phyloP scores from a whole-genome alignment of 2,888 invertebrate species.

The Andrena marginata region DNA sequence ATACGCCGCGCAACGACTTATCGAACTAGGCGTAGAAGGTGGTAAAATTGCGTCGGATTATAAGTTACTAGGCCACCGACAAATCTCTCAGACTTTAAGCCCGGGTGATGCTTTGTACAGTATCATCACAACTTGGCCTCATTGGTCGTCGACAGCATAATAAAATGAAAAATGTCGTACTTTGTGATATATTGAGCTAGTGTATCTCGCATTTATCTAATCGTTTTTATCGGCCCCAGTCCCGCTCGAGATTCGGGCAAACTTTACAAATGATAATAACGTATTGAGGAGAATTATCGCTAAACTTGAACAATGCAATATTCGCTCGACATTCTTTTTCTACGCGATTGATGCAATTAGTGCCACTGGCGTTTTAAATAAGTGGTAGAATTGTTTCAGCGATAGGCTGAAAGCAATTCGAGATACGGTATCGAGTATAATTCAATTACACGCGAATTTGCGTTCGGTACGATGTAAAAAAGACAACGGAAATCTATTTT shows the following conservation, averaged over 20 bases:
- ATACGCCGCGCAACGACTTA: constrained; percentile 88
- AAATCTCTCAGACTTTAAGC: constrained; percentile 89
- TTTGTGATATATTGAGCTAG: not conserved
- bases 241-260: not conserved
- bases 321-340: not conserved
- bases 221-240: not conserved
- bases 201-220: constrained; percentile 12
- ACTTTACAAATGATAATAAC: not conserved
- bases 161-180: not conserved
- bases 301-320: not conserved
- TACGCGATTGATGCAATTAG: not conserved
- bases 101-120: constrained; percentile 89
- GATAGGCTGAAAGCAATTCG: not conserved
- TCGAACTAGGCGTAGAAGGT: constrained; percentile 87
- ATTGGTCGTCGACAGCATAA: constrained; percentile 85
- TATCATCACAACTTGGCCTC: constrained; percentile 89
- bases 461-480: not conserved
- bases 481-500: constrained; percentile 23
- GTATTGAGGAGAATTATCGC: too few relatives aligned
- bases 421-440: not conserved
- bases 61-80: constrained; percentile 89
- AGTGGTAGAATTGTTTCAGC: not conserved
- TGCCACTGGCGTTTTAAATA: not conserved
- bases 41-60: constrained; percentile 89
- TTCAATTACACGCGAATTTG: constrained; percentile 10